Base-by-base conservation (phyloP, 2,888 invertebrate genomes). In the Onthophagus sagittarius region DNA sequence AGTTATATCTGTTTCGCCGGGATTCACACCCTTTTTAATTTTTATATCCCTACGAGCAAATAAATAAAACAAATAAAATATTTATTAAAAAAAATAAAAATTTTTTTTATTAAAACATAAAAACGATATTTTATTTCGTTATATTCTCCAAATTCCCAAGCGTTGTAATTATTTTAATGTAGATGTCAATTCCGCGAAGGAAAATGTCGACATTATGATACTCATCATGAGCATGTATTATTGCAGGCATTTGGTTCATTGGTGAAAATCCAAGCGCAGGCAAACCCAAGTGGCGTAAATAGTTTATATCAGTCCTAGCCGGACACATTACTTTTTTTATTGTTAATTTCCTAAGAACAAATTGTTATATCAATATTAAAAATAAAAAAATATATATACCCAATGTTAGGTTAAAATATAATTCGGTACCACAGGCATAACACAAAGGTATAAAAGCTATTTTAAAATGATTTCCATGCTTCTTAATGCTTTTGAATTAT, bases 221-320 rank as follows among this genome's bases (percentile, higher is more conserved):
- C 83, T 99, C 98, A 83, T 99, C 90, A 83, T 98, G 94, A 84
- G 97, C 96, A 82, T 99, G 99, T 0, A 98, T 88, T 0, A 94
- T 87, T 0, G 96, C 90, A 0, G 92, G 93, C 0, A 96, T 97
- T 80, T 92, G 89, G 80, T 93, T 93, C 88, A 97, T 93, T 0
- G 97, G 97, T 0, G 96, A 95, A 86, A 98, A 97, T 13, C 98
- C 95, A 75, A 98, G 86, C 0, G 95, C 95, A 0, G 94, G 94
- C 72, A 94, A 88, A 7, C 94, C 95, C 63, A 89, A 88, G 81
- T 87, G 85, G 80, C 98, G 90, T 13, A 98, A 85, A 81, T 91
- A 97, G 77, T 97, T 89, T 81, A 94, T 93, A 82, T 98, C 98
- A 0, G 98, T 97, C 62, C 93, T 96, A 1, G 95, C 98, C 0